Conservation (phyloP, 2,113 vertebrate genomes). For the Haplotaxodon microlepis region DNA sequence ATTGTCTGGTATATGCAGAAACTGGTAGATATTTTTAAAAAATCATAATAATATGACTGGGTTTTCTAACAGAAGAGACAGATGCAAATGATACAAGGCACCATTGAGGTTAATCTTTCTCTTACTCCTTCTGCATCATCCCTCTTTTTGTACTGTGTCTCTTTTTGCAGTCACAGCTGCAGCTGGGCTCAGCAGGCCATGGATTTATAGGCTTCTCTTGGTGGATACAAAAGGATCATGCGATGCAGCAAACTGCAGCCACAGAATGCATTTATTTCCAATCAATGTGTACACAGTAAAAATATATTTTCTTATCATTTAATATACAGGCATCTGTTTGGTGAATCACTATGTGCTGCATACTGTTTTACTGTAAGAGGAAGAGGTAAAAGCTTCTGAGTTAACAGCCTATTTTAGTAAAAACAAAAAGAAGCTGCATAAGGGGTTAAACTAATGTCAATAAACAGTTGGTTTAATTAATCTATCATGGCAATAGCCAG, state of each 20-base stretch:
- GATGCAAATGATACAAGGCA: constrained; percentile 25
- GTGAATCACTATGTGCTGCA: background rate
- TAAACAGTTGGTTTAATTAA: background rate
- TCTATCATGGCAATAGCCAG: background rate
- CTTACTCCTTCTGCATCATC: background rate
- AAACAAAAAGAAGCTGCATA: background rate
- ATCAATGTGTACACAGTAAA: background rate
- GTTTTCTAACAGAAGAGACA: background rate
- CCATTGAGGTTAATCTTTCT: constrained; percentile 25
- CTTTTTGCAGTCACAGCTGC: constrained; percentile 42
- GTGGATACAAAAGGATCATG: background rate
- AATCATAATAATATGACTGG: background rate
- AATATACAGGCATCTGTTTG: background rate
- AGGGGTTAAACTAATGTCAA: background rate
- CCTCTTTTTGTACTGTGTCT: background rate
- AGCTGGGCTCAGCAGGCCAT: background rate
- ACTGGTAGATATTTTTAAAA: background rate
- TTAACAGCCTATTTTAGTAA: background rate
- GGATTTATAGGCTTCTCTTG: background rate
- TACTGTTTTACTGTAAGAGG: background rate
- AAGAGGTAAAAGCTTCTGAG: background rate
- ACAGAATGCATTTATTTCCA: background rate
- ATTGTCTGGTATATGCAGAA: background rate
- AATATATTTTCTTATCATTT: background rate
- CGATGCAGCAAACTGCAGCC: background rate